phyloP scores from a whole-genome alignment of 2,113 vertebrate species.

The Sceloporus undulatus region DNA sequence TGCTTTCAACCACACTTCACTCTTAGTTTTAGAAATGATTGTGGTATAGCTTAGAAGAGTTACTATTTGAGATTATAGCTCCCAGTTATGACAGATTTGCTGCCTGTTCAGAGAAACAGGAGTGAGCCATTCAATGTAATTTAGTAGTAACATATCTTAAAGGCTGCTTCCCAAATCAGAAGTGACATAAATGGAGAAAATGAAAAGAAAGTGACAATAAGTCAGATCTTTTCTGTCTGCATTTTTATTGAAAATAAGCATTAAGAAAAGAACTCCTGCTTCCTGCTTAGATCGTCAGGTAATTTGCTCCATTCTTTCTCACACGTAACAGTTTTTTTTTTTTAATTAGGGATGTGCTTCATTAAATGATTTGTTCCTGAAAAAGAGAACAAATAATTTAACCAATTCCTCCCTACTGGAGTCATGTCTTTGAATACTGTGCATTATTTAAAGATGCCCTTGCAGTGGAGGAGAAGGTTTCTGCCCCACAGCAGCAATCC shows the following conservation, averaged over 20 bases:
- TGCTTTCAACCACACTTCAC: background rate
- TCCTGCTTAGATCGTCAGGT: background rate
- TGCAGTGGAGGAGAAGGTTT: too few relatives aligned
- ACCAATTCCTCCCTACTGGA: too few relatives aligned
- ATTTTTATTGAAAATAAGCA: conserved; percentile 20
- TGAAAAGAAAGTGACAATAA: background rate
- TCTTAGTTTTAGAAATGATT: background rate
- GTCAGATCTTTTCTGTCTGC: conserved; percentile 8
- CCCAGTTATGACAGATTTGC: too few relatives aligned
- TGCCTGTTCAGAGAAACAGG: background rate
- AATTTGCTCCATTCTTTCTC: background rate
- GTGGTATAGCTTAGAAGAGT: too few relatives aligned
- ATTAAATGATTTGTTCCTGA: too few relatives aligned
- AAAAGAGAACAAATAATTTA: too few relatives aligned
- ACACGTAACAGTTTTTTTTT: conserved; percentile 43
- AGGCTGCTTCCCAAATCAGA: background rate
- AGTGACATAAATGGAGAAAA: conserved; percentile 25
- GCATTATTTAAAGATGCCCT: too few relatives aligned
- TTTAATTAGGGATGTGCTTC: background rate
- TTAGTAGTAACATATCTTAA: conserved; percentile 8
- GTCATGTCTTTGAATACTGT: too few relatives aligned
- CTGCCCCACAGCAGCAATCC: too few relatives aligned
- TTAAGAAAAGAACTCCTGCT: conserved; percentile 39
- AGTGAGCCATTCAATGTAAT: background rate
- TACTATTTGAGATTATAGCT: too few relatives aligned